Base-by-base conservation (phyloP, 2,797 vertebrate species). In the Karalla daura region DNA sequence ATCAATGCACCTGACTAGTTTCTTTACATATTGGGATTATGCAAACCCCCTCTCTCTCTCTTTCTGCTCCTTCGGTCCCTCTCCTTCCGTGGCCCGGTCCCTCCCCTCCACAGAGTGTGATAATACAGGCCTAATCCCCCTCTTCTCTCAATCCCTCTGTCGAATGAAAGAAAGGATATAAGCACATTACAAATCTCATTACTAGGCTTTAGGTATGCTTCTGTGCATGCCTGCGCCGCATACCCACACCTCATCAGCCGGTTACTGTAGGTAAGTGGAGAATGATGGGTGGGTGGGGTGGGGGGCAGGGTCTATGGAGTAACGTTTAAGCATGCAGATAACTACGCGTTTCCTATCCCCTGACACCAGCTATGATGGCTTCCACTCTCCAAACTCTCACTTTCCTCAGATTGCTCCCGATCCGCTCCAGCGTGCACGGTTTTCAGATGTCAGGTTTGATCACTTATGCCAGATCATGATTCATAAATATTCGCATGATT, bases 151-250 rank as follows among this genome's bases (percentile, higher is more conserved):
- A 90, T 93, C 89, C 86, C 80, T 81, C 69, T 41, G 46, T 76
- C 63, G 78, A 91, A 91, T 90, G 87, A 92, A 91, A 92, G 84
- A 89, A 89, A 80, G 86, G 86, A 90, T 89, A 87, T 85, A 86
- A 86, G 80, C 88, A 91, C 86, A 88, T 92, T 91, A 93, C 91
- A 93, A 91, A 93, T 93, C 92, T 92, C 92, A 93, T 93, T 93
- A 93, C 84, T 75, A 78, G 83, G 89, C 81, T 91, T 93, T 93
- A 86, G 86, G 88, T 88, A 83, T 85, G 86, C 87, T 76, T 87
- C 74, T 56, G 79, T 74, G 85, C 35, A 25, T 60, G 70, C 74
- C 53, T 61, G 74, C 59, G 73, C 69, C 52, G 65, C 77, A 79
- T 61, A 55, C 56, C 65, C 37, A 63, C 18, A 58, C 67, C 64